Conservation (phyloP, 2,888 invertebrate genomes). For the Stramonita haemastoma region DNA sequence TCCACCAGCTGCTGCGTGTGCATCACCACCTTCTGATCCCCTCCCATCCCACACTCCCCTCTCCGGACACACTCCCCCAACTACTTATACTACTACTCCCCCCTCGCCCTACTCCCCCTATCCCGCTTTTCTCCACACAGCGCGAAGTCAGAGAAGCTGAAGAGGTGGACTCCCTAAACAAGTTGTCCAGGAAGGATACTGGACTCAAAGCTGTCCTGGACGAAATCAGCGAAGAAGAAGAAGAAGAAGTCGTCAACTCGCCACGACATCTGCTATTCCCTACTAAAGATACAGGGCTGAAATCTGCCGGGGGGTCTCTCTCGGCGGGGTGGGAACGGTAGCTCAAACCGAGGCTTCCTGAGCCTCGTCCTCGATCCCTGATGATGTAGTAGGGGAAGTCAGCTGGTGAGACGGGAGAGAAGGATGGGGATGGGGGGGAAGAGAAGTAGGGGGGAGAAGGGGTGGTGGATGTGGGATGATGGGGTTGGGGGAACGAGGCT, state of each 20-base stretch:
- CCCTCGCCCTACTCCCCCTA: too few species aligned
- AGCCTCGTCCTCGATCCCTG: background rate
- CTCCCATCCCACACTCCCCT: too few species aligned
- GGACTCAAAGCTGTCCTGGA: background rate
- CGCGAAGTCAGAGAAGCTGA: background rate
- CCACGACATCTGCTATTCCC: too few species aligned
- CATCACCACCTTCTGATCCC: conserved; percentile 47
- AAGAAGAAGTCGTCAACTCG: too few species aligned
- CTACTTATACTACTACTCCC: too few species aligned
- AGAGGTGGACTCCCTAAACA: background rate
- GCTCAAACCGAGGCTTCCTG: background rate
- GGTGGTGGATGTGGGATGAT: background rate
- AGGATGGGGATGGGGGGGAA: too few species aligned
- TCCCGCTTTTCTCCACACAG: background rate
- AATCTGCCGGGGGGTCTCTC: background rate
- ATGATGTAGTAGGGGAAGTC: background rate
- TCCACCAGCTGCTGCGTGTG: conserved; percentile 64
- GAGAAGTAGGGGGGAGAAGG: background rate
- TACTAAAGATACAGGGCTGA: too few species aligned
- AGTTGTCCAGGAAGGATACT: background rate
- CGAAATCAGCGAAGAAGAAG: too few species aligned
- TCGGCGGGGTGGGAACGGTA: background rate
- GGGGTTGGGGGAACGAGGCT: background rate
- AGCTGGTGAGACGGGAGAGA: background rate
- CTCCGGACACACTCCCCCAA: too few species aligned